Conservation (phyloP, 2,113 vertebrate species). For the Plecotus auritus region DNA sequence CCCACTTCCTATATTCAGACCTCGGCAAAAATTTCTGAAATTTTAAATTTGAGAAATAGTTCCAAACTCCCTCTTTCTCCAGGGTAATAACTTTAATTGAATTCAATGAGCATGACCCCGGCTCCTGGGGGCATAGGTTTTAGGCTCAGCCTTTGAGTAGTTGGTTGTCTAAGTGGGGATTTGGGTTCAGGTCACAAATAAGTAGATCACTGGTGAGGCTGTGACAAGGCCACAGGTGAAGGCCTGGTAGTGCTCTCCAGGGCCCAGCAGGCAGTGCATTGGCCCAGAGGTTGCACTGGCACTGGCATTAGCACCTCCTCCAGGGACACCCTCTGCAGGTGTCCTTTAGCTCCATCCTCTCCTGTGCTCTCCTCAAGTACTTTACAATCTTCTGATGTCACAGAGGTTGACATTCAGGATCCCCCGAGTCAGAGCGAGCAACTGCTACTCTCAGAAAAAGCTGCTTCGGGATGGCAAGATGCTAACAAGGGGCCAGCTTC, state of each 20-base stretch:
- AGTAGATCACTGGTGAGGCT: not conserved
- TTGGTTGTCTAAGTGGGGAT: not conserved
- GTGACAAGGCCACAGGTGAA: not conserved
- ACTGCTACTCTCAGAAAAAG: not conserved
- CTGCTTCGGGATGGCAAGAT: not conserved
- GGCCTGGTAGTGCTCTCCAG: not conserved
- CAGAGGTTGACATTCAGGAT: not conserved
- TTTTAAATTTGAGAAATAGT: not conserved
- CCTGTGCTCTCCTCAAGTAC: not conserved
- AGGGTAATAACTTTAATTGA: not conserved
- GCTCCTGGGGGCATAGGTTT: too few species aligned
- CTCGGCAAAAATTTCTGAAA: not conserved
- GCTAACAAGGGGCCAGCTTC: not conserved
- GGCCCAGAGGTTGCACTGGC: not conserved
- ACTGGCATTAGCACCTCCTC: not conserved
- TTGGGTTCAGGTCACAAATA: not conserved
- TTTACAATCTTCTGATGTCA: not conserved
- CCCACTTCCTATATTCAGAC: not conserved
- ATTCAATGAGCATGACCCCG: accelerated
- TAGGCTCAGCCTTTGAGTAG: not conserved
- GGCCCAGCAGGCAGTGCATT: accelerated
- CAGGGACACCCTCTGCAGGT: not conserved
- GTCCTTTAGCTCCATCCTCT: not conserved
- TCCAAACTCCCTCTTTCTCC: not conserved
- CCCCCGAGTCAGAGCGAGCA: not conserved